Conservation (phyloP, 2,888 invertebrate species). For the Xylocampa areola region DNA sequence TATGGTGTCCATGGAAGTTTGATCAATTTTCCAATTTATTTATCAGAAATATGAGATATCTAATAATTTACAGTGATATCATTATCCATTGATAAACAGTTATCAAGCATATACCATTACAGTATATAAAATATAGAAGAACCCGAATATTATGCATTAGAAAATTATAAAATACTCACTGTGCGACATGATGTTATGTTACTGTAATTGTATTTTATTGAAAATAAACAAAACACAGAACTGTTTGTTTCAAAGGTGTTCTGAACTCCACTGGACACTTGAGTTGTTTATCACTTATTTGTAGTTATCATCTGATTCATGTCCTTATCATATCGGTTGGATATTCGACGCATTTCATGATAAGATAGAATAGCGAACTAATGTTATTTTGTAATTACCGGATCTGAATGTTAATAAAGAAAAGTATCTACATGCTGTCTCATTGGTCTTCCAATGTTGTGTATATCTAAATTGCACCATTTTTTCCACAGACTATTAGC, state of each 20-base stretch:
- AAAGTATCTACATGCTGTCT: background rate
- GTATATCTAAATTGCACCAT: background rate
- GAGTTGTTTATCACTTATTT: conserved; percentile 62
- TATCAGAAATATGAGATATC: no score
- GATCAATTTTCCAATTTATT: no score
- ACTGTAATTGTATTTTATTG: conserved; percentile 11
- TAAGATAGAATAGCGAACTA: conserved; percentile 60
- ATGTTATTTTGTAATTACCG: conserved; percentile 25
- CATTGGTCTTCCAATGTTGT: background rate
- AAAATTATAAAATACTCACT: conserved; percentile 56
- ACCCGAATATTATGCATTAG: background rate
- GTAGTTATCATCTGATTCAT: conserved; percentile 63
- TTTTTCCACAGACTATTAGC: no score
- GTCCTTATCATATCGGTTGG: conserved; percentile 58
- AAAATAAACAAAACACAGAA: conserved; percentile 35
- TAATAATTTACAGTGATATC: no score
- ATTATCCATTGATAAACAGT: no score
- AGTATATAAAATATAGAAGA: background rate
- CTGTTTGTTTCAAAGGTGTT: conserved; percentile 41
- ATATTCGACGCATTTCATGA: conserved; percentile 61
- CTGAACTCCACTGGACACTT: conserved; percentile 46
- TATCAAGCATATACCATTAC: no score
- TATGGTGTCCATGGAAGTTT: no score
- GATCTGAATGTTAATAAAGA: conserved; percentile 3
- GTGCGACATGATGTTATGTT: conserved; percentile 66